Percentiles rank a stretch among this genome's conserved stretches.
These are phyloP conservation scores for Hedychridium roseum DNA, from an alignment of 2,888 invertebrate species.

Conservation along the genomic window DNA sequence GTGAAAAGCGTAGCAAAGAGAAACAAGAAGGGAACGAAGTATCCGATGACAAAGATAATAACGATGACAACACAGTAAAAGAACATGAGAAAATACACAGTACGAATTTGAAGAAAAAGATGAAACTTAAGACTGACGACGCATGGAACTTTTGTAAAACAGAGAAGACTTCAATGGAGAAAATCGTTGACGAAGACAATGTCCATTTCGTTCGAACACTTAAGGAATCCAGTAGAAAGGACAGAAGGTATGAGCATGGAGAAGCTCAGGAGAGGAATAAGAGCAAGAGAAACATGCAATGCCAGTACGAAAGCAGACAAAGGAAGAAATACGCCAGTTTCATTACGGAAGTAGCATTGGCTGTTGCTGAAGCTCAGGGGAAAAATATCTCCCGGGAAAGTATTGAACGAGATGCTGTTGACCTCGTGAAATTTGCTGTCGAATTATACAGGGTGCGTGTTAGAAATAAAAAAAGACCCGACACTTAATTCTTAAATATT, in stretches of 20 bases:
- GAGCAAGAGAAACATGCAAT: neutral
- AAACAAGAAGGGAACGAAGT: too few species aligned
- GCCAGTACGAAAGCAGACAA: too few species aligned
- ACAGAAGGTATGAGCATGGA: neutral
- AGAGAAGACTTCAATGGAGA: neutral
- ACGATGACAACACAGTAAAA: neutral
- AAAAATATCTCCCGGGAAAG: neutral
- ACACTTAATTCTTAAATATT: too few species aligned
- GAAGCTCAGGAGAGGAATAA: neutral
- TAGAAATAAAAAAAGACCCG: too few species aligned
- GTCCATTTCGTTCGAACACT: neutral
- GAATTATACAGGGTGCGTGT: conserved; percentile 15
- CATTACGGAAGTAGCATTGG: conserved; percentile 12
- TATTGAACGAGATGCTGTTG: conserved; percentile 15
- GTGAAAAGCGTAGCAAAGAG: too few species aligned
- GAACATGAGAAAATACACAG: neutral
- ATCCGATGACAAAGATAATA: neutral
- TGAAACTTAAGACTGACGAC: too few species aligned
- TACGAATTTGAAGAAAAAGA: too few species aligned
- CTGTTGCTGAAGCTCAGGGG: conserved; percentile 13
- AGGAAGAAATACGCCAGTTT: conserved; percentile 6
- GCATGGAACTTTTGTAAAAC: neutral
- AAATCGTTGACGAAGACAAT: neutral
- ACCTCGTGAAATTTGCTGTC: conserved; percentile 15
- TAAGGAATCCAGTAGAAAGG: neutral